Evolutionary conservation across 2,113 vertebrate species (phyloP).

Genomic region (Indri indri): DNA sequence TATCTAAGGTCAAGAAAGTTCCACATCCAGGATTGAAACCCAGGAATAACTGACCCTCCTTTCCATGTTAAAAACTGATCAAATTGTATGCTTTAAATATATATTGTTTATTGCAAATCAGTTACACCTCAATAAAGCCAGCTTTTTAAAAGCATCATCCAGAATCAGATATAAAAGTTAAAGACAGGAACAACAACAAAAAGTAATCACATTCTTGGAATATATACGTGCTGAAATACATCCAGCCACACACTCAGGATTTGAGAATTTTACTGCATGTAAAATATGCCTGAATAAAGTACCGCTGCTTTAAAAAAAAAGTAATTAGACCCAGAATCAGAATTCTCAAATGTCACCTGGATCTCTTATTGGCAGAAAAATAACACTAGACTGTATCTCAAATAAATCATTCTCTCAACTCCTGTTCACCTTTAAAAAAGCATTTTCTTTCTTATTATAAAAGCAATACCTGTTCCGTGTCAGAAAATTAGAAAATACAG

Average conservation of each 20-base stretch:
- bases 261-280: constrained; percentile 24
- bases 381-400: neutral
- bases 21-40: neutral
- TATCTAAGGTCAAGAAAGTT: neutral
- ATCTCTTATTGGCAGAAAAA: constrained; percentile 39
- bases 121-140: neutral
- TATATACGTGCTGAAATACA: neutral
- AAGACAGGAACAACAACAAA: neutral
- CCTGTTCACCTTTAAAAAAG: neutral
- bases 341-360: constrained; percentile 47
- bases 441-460: constrained; percentile 14
- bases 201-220: constrained; percentile 15
- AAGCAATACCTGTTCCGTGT: constrained; percentile 5
- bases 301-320: neutral
- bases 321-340: constrained; percentile 40
- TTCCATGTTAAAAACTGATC: neutral
- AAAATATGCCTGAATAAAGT: constrained; percentile 14
- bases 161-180: neutral
- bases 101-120: neutral
- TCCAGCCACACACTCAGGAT: neutral
- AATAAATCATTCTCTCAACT: constrained; percentile 50
- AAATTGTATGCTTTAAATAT: neutral
- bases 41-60: neutral
- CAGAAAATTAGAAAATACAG: constrained; percentile 38
- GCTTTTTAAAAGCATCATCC: neutral